Percentiles rank a stretch among this genome's conserved stretches.
These are phyloP conservation scores for Neotoxoptera formosana DNA, from an alignment of 1,140 invertebrate species.

Conservation along the genomic window DNA sequence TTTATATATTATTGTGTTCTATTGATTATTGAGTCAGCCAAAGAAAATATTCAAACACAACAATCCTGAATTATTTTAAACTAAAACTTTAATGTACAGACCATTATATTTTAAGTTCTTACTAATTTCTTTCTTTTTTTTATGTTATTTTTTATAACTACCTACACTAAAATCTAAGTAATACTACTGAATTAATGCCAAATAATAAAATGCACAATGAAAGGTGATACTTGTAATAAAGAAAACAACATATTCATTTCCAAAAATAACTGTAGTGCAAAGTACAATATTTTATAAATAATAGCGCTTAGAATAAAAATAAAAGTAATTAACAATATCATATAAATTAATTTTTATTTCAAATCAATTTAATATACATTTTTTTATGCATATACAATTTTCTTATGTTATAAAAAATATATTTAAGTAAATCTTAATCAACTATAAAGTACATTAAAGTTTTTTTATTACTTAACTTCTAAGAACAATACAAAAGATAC, in stretches of 20 bases:
- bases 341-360: conserved; percentile 1
- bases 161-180: background rate
- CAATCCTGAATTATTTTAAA: background rate
- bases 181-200: background rate
- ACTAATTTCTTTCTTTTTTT: too few relatives aligned
- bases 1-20: background rate
- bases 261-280: background rate
- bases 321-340: background rate
- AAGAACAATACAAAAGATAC: background rate
- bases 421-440: background rate
- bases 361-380: background rate
- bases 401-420: background rate
- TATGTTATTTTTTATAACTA: background rate
- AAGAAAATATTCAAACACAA: background rate
- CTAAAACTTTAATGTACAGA: background rate
- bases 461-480: background rate
- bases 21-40: background rate
- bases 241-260: background rate
- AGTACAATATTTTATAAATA: background rate
- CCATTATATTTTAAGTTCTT: background rate
- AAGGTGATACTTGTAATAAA: background rate
- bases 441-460: background rate
- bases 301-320: background rate
- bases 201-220: background rate
- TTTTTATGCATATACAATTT: background rate